phyloP scores from a whole-genome alignment of 2,797 vertebrate genomes.

The Paratrypauchen microcephalus region DNA sequence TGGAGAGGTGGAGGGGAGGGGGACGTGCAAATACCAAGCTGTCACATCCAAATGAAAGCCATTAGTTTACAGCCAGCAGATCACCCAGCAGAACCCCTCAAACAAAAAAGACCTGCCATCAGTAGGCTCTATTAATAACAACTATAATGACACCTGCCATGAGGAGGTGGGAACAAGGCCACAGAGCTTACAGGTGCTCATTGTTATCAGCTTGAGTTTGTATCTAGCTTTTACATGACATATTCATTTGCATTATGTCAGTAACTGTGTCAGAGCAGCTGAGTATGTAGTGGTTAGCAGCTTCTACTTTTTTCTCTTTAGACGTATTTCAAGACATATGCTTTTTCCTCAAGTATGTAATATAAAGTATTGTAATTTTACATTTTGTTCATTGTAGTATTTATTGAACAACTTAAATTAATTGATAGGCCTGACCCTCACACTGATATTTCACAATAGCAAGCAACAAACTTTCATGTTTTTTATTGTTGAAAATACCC shows the following conservation, averaged over 20 bases:
- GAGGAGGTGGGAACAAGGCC: slow-evolving; percentile 51
- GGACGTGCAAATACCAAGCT: slow-evolving; percentile 68
- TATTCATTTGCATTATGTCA: slow-evolving; percentile 20
- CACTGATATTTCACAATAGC: too few species aligned
- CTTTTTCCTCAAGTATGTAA: too few species aligned
- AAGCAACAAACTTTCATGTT: too few species aligned
- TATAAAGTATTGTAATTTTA: too few species aligned
- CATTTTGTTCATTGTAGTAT: too few species aligned
- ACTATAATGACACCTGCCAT: slow-evolving; percentile 51
- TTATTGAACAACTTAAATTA: too few species aligned
- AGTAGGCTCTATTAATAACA: slow-evolving; percentile 67
- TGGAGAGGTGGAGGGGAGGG: slow-evolving; percentile 35
- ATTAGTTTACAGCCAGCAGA: slow-evolving; percentile 73
- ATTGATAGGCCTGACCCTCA: too few species aligned
- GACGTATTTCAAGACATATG: too few species aligned
- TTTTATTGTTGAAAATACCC: too few species aligned
- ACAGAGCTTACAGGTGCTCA: slow-evolving; percentile 53
- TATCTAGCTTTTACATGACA: slow-evolving; percentile 5
- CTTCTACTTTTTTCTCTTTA: neutral
- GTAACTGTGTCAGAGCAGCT: neutral
- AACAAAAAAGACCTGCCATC: slow-evolving; percentile 52
- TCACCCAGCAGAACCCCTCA: slow-evolving; percentile 49
- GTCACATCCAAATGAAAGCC: slow-evolving; percentile 76
- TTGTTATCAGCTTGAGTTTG: slow-evolving; percentile 34
- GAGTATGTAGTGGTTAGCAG: neutral